Base-by-base conservation (phyloP, 2,113 vertebrate genomes). In the Anseranas semipalmata region DNA sequence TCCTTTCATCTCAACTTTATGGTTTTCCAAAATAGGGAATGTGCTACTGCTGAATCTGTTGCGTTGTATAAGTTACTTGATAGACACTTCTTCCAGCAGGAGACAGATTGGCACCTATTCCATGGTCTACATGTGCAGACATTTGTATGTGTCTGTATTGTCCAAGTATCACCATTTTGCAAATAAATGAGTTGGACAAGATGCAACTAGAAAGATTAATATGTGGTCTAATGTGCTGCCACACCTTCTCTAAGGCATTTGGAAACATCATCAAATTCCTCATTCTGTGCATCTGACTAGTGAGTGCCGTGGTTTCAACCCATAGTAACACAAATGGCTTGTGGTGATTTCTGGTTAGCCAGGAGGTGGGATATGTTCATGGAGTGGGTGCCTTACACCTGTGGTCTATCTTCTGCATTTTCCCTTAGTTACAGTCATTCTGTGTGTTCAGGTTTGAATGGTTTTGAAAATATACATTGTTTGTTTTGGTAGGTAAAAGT, bases 241-340 rank as follows among this genome's bases (percentile, higher is more conserved):
- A 35, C 20, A 15, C 20, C 43, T 85, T 46, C 58, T 74, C 55
- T 3, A 24, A 11, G 4, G 0, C 59, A 13, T 76, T 83, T 68
- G 48, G 12, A 59, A 73, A 56, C 18, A 6, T 7, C 15, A 3
- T 25, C 14, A 32, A 20, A 37, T 92, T 78, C 65, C 15, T 75
- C 15, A 3, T 66, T 70, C 43, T 52, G 2, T 60, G 24, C 30
- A 12, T 74, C 56, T 59, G 19, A 52, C 39, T 25, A 67, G 46
- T 8, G 6, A 63, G 15, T 74, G 37, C 41, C 52, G 37, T 18
- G 32, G n/a, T 41, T 81, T 81, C 65, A 85, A 6, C 27, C 12
- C 12, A 2, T 7, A 7, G 10, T 25, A n/a, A 11, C 39, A 59
- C 16, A 21, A 63, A 15, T 0, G 4, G 28, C 27, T 46, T 66